Evolutionary conservation across 2,113 vertebrate genomes (phyloP).

Genomic region (Sigmodon hispidus): DNA sequence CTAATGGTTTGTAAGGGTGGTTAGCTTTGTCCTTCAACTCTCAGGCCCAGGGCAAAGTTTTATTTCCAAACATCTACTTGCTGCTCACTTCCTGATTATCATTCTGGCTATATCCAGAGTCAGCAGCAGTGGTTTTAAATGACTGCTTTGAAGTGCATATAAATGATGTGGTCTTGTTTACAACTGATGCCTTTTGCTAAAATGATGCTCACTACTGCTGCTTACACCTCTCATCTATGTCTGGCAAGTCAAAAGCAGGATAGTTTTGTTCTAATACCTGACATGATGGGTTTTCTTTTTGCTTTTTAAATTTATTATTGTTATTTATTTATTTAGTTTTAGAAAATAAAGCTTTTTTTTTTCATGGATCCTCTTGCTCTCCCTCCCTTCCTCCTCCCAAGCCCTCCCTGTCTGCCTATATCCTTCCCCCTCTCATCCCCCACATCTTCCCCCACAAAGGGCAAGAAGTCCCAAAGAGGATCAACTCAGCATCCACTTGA

Average conservation of each 20-base stretch:
- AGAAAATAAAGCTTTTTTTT: too few relatives aligned
- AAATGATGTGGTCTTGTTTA: conserved; percentile 56
- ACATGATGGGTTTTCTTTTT: conserved; percentile 29
- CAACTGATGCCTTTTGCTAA: conserved; percentile 30
- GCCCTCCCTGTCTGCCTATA: too few relatives aligned
- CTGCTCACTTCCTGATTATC: conserved; percentile 49
- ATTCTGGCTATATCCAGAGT: conserved; percentile 50
- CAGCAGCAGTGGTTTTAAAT: conserved; percentile 58
- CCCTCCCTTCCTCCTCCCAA: too few relatives aligned
- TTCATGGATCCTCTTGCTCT: too few relatives aligned
- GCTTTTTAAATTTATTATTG: too few relatives aligned
- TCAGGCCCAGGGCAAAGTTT: conserved; percentile 48
- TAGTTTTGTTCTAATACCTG: conserved; percentile 46
- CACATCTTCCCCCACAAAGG: too few relatives aligned
- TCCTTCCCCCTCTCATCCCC: too few relatives aligned
- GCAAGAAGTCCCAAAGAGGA: too few relatives aligned
- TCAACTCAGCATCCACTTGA: too few relatives aligned
- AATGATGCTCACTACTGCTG: conserved; percentile 1
- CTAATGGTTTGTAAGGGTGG: background rate
- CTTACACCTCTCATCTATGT: conserved; percentile 22
- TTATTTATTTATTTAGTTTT: too few relatives aligned
- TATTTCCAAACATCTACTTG: conserved; percentile 62
- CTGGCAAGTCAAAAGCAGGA: background rate
- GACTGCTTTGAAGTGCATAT: conserved; percentile 43
- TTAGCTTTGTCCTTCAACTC: conserved; percentile 32